These are phyloP conservation scores for Apomyelois bistriatella DNA, from an alignment of 2,888 invertebrate species.

Conservation along the genomic window DNA sequence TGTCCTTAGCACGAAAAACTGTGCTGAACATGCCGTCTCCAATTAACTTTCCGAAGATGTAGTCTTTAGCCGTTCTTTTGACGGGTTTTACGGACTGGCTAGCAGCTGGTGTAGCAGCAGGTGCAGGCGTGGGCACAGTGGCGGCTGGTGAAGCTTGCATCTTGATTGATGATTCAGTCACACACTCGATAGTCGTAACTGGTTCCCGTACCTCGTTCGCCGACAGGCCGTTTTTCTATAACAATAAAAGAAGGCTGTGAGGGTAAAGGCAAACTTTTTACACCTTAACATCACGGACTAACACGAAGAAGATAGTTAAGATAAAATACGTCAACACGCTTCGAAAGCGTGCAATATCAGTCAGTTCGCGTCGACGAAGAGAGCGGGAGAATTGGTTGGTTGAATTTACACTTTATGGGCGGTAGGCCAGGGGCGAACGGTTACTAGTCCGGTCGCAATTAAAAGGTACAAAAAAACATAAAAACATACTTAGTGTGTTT, in stretches of 20 bases:
- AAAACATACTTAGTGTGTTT: too few relatives aligned
- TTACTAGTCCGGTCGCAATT: constrained; percentile 38
- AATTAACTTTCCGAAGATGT: constrained; percentile 95
- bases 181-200: constrained; percentile 77
- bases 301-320: constrained; percentile 17
- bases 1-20: constrained; percentile 96
- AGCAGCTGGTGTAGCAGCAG: constrained; percentile 62
- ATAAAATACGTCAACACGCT: constrained; percentile 47
- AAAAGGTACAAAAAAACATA: too few relatives aligned
- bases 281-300: not conserved
- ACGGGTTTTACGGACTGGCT: constrained; percentile 66
- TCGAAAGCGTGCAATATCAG: constrained; percentile 57
- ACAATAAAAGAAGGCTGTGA: constrained; percentile 37
- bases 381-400: constrained; percentile 23
- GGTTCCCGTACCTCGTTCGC: constrained; percentile 71
- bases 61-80: constrained; percentile 91
- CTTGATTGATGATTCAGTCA: constrained; percentile 71
- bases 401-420: constrained; percentile 40
- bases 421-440: constrained; percentile 56
- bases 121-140: constrained; percentile 59
- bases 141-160: constrained; percentile 74
- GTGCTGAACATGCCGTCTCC: constrained; percentile 99
- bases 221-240: constrained; percentile 65
- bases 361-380: constrained; percentile 30
- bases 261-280: not conserved